A percentile compares a stretch with the other conserved stretches of the same genome.
phyloP scores from a whole-genome alignment of 1,140 invertebrate genomes.

The Platyscapa corneri region DNA sequence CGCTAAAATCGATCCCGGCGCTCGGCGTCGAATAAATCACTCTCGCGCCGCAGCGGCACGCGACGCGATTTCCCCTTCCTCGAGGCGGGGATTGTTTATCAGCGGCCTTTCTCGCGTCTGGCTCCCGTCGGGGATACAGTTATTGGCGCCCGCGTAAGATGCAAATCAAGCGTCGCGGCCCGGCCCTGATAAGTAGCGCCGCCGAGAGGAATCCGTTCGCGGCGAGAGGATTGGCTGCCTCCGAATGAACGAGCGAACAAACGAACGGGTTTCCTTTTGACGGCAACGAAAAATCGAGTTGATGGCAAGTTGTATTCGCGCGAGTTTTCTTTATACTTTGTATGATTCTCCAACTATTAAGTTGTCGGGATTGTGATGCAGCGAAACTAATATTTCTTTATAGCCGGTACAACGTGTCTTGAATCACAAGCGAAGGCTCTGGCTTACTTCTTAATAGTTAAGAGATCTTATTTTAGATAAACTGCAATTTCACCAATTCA shows the following conservation, averaged over 20 bases:
- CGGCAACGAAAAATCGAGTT: background rate
- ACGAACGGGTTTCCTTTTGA: background rate
- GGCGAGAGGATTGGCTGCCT: background rate
- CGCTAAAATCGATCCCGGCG: background rate
- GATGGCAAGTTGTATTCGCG: background rate
- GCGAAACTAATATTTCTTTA: background rate
- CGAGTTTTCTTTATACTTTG: background rate
- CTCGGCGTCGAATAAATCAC: background rate
- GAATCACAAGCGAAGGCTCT: background rate
- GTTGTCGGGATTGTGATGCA: background rate
- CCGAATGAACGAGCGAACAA: no score
- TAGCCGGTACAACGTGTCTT: background rate
- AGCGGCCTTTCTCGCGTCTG: background rate
- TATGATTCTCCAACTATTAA: background rate
- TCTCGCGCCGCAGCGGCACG: background rate
- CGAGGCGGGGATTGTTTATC: background rate
- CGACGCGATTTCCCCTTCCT: background rate
- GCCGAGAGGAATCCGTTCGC: no score
- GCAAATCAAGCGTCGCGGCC: background rate
- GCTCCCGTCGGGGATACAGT: background rate
- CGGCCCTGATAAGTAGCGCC: no score
- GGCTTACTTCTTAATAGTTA: background rate
- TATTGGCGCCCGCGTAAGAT: background rate
- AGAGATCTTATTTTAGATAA: conserved; percentile 8
- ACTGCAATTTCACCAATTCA: background rate